Evolutionary conservation across 2,113 vertebrate species (phyloP).

Genomic region (Caloenas nicobarica): DNA sequence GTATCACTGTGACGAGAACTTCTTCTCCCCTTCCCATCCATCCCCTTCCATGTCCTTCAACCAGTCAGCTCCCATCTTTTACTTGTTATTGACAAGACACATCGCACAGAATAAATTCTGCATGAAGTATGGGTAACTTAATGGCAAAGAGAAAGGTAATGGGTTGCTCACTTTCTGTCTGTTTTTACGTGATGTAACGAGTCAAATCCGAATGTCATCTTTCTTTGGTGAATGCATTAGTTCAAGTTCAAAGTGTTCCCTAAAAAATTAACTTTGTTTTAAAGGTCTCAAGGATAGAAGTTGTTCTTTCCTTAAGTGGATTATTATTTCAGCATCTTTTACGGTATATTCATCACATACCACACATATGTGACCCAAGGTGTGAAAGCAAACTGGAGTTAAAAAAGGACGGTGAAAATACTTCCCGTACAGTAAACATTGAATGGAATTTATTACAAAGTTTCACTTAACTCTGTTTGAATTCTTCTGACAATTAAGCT

Average conservation of each 20-base stretch:
- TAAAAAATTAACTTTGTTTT: not conserved
- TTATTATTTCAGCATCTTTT: not conserved
- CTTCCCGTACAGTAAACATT: not conserved
- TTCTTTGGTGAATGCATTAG: not conserved
- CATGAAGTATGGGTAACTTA: constrained; percentile 89
- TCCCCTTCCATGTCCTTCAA: constrained; percentile 88
- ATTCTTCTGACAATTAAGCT: not conserved
- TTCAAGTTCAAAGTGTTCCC: not conserved
- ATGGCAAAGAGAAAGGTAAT: constrained; percentile 91
- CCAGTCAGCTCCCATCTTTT: constrained; percentile 91
- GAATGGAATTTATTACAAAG: not conserved
- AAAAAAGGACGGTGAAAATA: not conserved
- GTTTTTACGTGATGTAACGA: constrained; percentile 40
- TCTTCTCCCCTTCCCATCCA: constrained; percentile 91
- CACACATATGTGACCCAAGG: not conserved
- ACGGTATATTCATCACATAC: not conserved
- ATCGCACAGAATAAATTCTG: constrained; percentile 83
- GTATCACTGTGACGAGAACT: constrained; percentile 90
- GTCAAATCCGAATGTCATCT: constrained; percentile 9
- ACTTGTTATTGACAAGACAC: constrained; percentile 90
- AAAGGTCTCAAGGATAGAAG: not conserved
- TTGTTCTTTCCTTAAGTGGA: not conserved
- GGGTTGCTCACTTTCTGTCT: constrained; percentile 73
- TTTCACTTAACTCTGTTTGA: not conserved
- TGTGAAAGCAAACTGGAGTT: not conserved